Evolutionary conservation across 2,797 vertebrate species (phyloP).

Genomic region (Melanitta fusca): DNA sequence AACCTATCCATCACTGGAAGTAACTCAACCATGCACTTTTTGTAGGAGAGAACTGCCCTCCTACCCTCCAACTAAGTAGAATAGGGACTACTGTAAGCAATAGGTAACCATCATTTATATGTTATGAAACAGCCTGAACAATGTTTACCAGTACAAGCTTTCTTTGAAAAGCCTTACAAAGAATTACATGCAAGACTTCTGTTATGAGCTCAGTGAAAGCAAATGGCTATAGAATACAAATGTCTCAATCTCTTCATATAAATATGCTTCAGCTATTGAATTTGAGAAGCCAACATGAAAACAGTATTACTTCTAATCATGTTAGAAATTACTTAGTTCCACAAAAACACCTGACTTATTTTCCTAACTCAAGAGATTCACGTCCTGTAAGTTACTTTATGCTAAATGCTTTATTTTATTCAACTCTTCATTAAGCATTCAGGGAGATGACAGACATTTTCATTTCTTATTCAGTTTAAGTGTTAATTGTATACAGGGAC

Average conservation of each 20-base stretch:
- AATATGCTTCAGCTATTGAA: not conserved
- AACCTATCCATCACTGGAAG: not conserved
- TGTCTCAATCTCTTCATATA: not conserved
- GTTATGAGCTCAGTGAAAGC: not conserved
- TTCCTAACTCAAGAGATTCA: not conserved
- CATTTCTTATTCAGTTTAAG: not conserved
- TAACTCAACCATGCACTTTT: not conserved
- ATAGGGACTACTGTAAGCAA: not conserved
- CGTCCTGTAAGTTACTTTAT: not conserved
- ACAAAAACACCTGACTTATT: not conserved
- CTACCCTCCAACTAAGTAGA: rapidly evolving
- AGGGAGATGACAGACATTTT: not conserved
- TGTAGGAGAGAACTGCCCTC: not conserved
- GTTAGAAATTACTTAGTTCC: not conserved
- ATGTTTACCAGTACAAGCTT: not conserved
- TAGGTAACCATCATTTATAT: not conserved
- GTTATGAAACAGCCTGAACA: not conserved
- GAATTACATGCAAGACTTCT: not conserved
- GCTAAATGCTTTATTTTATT: not conserved
- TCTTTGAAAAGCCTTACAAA: not conserved
- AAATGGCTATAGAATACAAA: not conserved
- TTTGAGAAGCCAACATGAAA: not conserved
- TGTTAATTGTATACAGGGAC: not conserved
- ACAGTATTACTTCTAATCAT: not conserved
- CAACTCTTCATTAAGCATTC: not conserved